These are phyloP conservation scores for Strigamia crassipes DNA, from an alignment of 2,888 invertebrate genomes.

Conservation along the genomic window DNA sequence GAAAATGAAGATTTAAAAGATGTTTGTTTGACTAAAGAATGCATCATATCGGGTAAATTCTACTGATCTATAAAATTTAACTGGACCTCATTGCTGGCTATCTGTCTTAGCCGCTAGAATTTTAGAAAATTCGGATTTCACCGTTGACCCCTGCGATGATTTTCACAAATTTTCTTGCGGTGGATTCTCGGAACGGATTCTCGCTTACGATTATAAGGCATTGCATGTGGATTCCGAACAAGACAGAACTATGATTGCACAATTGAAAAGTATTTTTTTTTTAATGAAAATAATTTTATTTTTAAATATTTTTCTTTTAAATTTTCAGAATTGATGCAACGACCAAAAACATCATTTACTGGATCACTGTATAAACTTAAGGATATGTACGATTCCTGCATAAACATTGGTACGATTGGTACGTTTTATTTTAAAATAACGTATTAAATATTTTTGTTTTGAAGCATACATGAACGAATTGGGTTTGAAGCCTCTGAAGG, in stretches of 20 bases:
- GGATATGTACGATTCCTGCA: neutral
- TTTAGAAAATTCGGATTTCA: neutral
- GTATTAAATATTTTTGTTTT: neutral
- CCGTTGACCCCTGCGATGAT: neutral
- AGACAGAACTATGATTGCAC: neutral
- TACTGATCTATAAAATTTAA: no score
- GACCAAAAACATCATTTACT: neutral
- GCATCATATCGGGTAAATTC: neutral
- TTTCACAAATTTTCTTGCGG: neutral
- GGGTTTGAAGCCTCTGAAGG: neutral
- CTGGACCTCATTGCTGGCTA: neutral
- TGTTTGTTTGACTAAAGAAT: neutral
- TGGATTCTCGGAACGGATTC: neutral
- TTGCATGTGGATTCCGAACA: neutral
- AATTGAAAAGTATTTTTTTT: neutral
- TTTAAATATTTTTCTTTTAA: neutral
- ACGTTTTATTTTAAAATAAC: neutral
- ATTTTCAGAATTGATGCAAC: neutral
- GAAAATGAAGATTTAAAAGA: neutral
- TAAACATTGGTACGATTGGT: neutral
- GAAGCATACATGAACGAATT: neutral
- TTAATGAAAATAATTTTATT: neutral
- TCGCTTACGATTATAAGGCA: neutral
- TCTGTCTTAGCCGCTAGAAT: neutral
- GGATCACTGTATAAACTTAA: neutral